Percentiles rank a stretch among this genome's conserved stretches.
These are phyloP conservation scores for Podarcis siculus DNA, from an alignment of 2,797 vertebrate genomes.

Conservation along the genomic window DNA sequence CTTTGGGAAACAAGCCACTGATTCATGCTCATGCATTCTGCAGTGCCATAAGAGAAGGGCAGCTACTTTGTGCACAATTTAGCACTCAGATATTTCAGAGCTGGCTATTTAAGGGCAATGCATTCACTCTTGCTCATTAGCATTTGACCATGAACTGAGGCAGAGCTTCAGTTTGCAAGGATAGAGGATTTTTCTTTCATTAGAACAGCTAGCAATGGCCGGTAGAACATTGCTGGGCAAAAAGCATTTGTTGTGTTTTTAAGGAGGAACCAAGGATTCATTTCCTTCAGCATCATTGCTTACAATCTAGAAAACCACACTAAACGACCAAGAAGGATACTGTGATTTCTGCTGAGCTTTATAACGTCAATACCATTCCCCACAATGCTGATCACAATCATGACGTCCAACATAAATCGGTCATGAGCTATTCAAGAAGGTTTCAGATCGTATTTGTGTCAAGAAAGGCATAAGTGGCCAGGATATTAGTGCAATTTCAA, in stretches of 20 bases:
- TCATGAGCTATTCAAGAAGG: constrained; percentile 37
- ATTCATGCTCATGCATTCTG: not conserved
- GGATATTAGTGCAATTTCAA: rapidly evolving
- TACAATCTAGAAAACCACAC: not conserved
- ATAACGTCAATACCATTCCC: not conserved
- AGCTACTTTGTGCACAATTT: not conserved
- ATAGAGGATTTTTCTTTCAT: constrained; percentile 11
- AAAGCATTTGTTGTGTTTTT: not conserved
- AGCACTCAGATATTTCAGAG: not conserved
- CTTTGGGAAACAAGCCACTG: not conserved
- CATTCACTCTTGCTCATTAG: not conserved
- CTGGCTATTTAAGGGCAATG: not conserved
- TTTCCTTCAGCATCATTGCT: not conserved
- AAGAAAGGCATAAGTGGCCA: not conserved
- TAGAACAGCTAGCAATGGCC: not conserved
- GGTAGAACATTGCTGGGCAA: constrained; percentile 14
- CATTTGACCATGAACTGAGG: not conserved
- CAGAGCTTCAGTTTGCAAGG: constrained; percentile 15
- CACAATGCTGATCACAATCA: constrained; percentile 25
- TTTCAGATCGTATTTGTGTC: constrained; percentile 24
- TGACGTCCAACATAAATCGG: constrained; percentile 1
- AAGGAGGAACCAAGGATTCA: not conserved
- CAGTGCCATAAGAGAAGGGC: not conserved
- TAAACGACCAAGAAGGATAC: constrained; percentile 10
- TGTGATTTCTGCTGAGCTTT: constrained; percentile 16